A percentile compares a stretch with the other conserved stretches of the same genome.
These are phyloP conservation scores for Euphonia xanthogaster DNA, from an alignment of 2,797 vertebrate species.

Conservation along the genomic window DNA sequence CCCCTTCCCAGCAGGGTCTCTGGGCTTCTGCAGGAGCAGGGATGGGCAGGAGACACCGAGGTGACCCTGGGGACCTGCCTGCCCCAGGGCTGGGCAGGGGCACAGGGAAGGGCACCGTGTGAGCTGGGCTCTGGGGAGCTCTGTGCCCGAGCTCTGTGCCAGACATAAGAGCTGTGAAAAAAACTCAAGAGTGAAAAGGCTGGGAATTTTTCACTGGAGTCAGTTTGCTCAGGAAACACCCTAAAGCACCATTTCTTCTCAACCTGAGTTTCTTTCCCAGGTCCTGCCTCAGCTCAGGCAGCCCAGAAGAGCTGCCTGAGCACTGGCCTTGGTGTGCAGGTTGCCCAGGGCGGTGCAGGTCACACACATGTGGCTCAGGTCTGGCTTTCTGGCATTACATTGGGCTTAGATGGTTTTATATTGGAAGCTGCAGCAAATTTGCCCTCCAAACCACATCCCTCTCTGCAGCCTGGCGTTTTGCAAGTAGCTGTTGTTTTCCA, in stretches of 20 bases:
- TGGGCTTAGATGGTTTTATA: background rate
- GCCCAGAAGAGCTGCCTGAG: background rate
- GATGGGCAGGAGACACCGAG: background rate
- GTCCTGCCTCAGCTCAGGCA: background rate
- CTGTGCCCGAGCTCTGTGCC: fast-evolving
- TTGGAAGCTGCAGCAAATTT: background rate
- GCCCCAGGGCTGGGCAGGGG: background rate
- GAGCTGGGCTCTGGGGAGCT: background rate
- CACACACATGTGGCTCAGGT: background rate
- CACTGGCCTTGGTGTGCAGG: fast-evolving
- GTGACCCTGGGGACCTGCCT: background rate
- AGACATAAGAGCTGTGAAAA: fast-evolving
- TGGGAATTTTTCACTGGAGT: background rate
- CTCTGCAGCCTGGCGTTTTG: background rate
- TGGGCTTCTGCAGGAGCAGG: background rate
- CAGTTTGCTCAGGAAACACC: background rate
- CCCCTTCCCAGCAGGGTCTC: background rate
- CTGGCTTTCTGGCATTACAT: background rate
- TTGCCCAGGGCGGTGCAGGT: background rate
- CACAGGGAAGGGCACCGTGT: fast-evolving
- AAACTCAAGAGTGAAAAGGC: background rate
- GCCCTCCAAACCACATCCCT: background rate
- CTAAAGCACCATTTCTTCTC: background rate
- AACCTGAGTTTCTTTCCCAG: background rate
- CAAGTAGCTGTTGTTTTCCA: background rate